These are phyloP conservation scores for Petrocephalus schoutedeni DNA, from an alignment of 2,797 vertebrate species.

Conservation along the genomic window DNA sequence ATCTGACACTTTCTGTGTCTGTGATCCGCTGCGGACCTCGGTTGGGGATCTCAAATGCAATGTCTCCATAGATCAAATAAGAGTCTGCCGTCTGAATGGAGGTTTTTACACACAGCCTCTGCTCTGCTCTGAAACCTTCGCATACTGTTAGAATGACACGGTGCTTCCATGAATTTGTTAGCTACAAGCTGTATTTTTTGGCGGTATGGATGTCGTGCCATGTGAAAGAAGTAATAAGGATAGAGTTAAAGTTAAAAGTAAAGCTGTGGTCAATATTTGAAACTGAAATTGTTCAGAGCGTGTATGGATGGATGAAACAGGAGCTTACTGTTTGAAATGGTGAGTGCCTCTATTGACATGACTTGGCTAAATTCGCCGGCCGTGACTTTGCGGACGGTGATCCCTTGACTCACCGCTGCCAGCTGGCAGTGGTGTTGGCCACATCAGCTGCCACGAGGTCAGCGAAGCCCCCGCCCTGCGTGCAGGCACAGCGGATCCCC, in stretches of 20 bases:
- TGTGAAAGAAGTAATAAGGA: neutral
- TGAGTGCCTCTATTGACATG: neutral
- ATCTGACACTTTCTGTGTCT: neutral
- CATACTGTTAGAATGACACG: neutral
- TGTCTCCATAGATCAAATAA: neutral
- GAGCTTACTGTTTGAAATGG: neutral
- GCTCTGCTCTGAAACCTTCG: neutral
- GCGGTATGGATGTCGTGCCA: neutral
- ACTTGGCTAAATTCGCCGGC: neutral
- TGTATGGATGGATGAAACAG: neutral
- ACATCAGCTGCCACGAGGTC: neutral
- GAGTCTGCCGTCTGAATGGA: neutral
- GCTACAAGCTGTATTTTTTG: neutral
- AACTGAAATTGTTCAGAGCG: neutral
- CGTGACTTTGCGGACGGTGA: neutral
- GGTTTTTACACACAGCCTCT: neutral
- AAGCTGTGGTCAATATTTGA: neutral
- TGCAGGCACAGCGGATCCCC: neutral
- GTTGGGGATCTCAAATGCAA: conserved; percentile 4
- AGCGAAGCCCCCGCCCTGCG: neutral
- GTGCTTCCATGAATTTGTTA: neutral
- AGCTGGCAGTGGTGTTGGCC: neutral
- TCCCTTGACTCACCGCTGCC: neutral
- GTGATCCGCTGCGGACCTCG: neutral
- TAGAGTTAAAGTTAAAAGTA: neutral